Conservation (phyloP, 2,113 vertebrate genomes). For the Otocyon megalotis region DNA sequence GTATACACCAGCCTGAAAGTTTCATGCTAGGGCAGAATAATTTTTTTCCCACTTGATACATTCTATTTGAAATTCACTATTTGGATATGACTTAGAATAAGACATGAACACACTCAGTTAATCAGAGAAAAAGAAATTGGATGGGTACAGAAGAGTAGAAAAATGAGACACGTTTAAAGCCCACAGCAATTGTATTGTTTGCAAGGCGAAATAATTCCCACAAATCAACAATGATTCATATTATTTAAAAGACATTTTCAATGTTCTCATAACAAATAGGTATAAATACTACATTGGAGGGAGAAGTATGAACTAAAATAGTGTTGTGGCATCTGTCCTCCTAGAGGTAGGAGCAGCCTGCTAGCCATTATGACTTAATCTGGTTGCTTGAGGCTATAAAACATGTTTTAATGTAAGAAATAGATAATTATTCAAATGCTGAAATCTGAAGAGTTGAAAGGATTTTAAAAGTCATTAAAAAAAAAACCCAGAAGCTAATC, state of each 20-base stretch:
- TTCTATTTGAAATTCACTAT: background rate
- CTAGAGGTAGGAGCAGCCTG: constrained; percentile 90
- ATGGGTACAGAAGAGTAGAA: background rate
- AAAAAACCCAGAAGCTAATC: background rate
- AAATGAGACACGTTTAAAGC: background rate
- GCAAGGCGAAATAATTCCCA: background rate
- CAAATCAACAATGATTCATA: background rate
- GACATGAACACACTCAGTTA: background rate
- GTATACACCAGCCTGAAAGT: background rate
- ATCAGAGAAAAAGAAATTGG: background rate
- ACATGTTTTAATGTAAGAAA: background rate
- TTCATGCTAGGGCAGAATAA: background rate
- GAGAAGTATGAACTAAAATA: background rate
- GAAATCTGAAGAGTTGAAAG: background rate
- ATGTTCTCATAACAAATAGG: background rate
- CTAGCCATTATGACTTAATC: constrained; percentile 38
- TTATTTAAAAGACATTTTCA: background rate
- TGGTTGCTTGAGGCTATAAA: background rate
- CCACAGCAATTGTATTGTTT: background rate
- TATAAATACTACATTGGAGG: too few relatives aligned
- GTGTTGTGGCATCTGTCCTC: constrained; percentile 89
- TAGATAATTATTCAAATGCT: background rate
- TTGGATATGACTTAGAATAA: background rate
- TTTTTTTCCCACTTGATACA: background rate
- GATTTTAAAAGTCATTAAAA: background rate